Percentiles rank a stretch among this genome's conserved stretches.
phyloP scores from a whole-genome alignment of 2,888 invertebrate genomes.

The Coleophora deauratella region DNA sequence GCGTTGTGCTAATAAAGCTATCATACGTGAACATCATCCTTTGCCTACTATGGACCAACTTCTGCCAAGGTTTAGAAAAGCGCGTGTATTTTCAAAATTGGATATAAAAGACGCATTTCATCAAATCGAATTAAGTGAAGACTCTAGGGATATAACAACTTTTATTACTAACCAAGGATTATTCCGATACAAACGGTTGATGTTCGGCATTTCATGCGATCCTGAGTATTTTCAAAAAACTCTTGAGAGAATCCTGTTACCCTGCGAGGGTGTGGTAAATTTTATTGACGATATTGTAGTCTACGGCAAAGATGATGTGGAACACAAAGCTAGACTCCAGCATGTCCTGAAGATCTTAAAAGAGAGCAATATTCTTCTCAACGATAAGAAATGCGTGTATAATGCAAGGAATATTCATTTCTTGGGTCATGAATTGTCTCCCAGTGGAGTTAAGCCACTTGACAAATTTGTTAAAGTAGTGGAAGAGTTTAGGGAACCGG shows the following conservation, averaged over 20 bases:
- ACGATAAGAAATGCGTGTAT: conserved; percentile 13
- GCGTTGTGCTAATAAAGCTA: conserved; percentile 11
- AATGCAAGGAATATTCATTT: conserved; percentile 8
- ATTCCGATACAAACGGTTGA: conserved; percentile 31
- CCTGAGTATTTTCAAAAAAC: conserved; percentile 28
- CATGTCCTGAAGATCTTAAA: conserved; percentile 14
- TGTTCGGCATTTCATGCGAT: conserved; percentile 21
- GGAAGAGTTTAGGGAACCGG: conserved; percentile 15
- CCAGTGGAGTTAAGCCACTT: conserved; percentile 15
- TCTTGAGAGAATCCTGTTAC: conserved; percentile 18
- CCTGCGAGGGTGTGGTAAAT: conserved; percentile 14
- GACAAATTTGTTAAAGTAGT: conserved; percentile 17
- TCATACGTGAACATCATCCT: conserved; percentile 16
- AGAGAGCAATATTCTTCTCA: conserved; percentile 16
- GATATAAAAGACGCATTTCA: conserved; percentile 19
- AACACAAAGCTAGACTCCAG: conserved; percentile 14
- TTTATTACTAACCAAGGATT: conserved; percentile 16
- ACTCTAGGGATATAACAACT: conserved; percentile 16
- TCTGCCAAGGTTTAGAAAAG: conserved; percentile 20
- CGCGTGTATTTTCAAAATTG: conserved; percentile 12
- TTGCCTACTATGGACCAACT: too few species aligned
- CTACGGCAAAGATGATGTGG: conserved; percentile 10
- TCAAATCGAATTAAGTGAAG: conserved; percentile 12
- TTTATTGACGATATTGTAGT: too few species aligned
- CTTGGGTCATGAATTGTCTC: conserved; percentile 16